Conservation (phyloP, 2,113 vertebrate genomes). For the Rhinolophus ferrumequinum region DNA sequence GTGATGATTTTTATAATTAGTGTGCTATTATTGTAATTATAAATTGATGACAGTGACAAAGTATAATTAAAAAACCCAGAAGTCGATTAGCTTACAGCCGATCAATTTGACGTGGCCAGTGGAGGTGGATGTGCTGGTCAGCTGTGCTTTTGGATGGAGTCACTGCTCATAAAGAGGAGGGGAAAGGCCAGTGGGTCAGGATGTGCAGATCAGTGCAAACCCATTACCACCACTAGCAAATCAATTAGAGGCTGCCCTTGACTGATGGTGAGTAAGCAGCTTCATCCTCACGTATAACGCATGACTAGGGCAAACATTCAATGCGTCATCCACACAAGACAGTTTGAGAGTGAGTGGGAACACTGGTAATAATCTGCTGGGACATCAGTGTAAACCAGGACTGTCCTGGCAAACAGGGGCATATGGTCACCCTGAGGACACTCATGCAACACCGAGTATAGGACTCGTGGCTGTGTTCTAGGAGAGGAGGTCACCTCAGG, state of each 20-base stretch:
- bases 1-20: background rate
- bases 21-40: background rate
- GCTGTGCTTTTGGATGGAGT: background rate
- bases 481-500: background rate
- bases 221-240: background rate
- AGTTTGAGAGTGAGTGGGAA: background rate
- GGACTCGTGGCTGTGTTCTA: background rate
- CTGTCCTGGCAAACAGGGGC: background rate
- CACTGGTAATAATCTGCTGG: background rate
- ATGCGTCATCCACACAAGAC: background rate
- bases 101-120: background rate
- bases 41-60: background rate
- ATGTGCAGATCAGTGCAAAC: background rate
- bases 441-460: background rate
- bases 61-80: background rate
- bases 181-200: background rate
- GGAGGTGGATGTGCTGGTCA: fast-evolving
- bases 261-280: background rate
- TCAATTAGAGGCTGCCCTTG: background rate
- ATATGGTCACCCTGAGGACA: background rate
- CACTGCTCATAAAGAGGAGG: background rate
- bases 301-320: background rate
- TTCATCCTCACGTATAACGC: background rate
- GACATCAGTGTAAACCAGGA: background rate
- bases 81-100: background rate